These are phyloP conservation scores for Suricata suricatta DNA, from an alignment of 2,113 vertebrate genomes.

Conservation along the genomic window DNA sequence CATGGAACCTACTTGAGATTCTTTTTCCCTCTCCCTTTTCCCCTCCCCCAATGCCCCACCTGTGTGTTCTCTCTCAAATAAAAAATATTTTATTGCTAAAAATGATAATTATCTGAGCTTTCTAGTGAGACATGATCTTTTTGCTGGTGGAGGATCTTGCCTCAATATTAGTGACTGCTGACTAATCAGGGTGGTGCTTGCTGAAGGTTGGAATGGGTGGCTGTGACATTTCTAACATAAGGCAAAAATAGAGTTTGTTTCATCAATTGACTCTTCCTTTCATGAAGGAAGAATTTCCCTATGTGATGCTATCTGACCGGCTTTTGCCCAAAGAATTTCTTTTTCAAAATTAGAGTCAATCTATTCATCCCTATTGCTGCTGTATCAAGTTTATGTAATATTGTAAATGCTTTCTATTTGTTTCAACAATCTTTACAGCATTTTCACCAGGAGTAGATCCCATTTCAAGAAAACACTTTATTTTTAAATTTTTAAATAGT, in stretches of 20 bases:
- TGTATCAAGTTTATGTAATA: background rate
- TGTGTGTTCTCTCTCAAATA: no score
- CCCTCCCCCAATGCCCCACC: no score
- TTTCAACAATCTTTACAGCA: background rate
- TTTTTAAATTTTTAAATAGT: no score
- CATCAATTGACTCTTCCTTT: background rate
- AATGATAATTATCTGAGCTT: background rate
- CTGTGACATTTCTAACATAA: background rate
- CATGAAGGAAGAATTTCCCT: background rate
- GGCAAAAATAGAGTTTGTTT: background rate
- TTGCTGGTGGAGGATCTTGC: background rate
- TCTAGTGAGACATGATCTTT: background rate
- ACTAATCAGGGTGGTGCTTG: background rate
- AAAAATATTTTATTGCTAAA: background rate
- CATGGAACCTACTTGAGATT: no score
- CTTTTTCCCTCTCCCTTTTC: no score
- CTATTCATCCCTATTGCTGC: background rate
- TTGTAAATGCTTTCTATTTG: background rate
- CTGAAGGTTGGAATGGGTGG: background rate
- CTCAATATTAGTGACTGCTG: background rate
- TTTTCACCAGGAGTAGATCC: background rate
- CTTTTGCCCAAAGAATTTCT: background rate
- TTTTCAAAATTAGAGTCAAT: background rate
- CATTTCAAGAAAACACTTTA: background rate
- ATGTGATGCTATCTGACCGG: background rate